phyloP scores from a whole-genome alignment of 2,797 vertebrate genomes.

The Erpetoichthys calabaricus region DNA sequence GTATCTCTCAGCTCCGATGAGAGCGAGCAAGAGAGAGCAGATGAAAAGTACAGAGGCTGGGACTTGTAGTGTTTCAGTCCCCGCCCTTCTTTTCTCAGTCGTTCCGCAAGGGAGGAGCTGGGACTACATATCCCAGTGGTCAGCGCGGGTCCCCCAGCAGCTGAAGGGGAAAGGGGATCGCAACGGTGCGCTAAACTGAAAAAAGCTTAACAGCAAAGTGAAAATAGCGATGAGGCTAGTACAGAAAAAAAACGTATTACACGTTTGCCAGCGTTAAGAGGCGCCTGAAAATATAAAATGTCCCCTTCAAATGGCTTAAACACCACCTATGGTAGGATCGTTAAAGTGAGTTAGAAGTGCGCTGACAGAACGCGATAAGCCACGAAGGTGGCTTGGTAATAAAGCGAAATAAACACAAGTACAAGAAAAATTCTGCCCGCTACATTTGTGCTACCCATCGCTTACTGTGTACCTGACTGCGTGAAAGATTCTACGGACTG shows the following conservation, averaged over 20 bases:
- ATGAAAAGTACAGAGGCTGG: conserved; percentile 33
- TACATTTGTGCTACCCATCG: too few species aligned
- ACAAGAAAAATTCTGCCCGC: conserved; percentile 17
- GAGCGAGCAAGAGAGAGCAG: conserved; percentile 36
- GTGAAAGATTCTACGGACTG: too few species aligned
- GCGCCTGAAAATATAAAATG: too few species aligned
- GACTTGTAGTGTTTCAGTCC: conserved; percentile 35
- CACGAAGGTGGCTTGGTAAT: conserved; percentile 30
- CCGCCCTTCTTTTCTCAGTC: conserved; percentile 42
- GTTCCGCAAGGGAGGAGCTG: conserved; percentile 39
- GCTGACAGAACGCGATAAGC: conserved; percentile 19
- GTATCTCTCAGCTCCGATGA: conserved; percentile 57
- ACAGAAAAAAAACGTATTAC: conserved; percentile 5
- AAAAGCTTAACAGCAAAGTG: conserved; percentile 49
- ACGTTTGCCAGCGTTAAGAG: too few species aligned
- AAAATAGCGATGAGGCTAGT: conserved; percentile 26
- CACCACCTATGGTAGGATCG: conserved; percentile 2
- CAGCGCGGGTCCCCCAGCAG: conserved; percentile 51
- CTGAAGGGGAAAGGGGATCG: conserved; percentile 64
- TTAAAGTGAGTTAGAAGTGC: conserved; percentile 18
- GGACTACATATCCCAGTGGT: conserved; percentile 62
- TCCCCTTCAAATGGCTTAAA: too few species aligned
- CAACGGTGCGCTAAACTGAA: conserved; percentile 65
- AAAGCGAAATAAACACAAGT: conserved; percentile 39
- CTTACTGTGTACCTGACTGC: too few species aligned